Percentiles rank a stretch among this genome's conserved stretches.
These are phyloP conservation scores for Orthosia incerta DNA, from an alignment of 2,888 invertebrate species.

Conservation along the genomic window DNA sequence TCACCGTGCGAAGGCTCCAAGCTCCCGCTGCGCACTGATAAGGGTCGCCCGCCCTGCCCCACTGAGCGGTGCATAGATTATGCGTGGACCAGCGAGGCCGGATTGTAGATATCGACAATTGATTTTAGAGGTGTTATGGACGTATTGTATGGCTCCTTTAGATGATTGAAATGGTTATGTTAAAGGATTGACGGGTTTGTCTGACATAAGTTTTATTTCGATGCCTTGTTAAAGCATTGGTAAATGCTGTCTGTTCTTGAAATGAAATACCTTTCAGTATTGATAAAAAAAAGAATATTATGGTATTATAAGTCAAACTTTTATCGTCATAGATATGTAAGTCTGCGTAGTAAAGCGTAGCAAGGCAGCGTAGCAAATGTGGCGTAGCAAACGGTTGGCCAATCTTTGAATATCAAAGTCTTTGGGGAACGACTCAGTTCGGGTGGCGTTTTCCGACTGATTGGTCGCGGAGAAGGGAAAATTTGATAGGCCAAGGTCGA, in stretches of 20 bases:
- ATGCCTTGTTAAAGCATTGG: background rate
- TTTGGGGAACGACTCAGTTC: slow-evolving; percentile 16
- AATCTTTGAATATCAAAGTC: slow-evolving; percentile 50
- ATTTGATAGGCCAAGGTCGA: slow-evolving; percentile 50
- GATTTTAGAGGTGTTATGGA: slow-evolving; percentile 60
- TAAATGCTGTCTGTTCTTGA: background rate
- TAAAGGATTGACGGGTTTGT: background rate
- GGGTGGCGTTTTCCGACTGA: slow-evolving; percentile 40
- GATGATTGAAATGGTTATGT: slow-evolving; percentile 13
- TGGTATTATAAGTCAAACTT: background rate
- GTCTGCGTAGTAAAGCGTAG: slow-evolving; percentile 8
- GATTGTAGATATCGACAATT: slow-evolving; percentile 67
- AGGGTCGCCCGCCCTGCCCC: slow-evolving; percentile 63
- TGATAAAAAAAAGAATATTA: background rate
- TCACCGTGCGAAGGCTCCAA: slow-evolving; percentile 63
- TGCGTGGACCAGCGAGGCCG: slow-evolving; percentile 62
- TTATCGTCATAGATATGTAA: background rate
- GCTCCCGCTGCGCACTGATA: slow-evolving; percentile 69
- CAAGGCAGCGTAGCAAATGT: slow-evolving; percentile 15
- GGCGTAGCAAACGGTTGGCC: slow-evolving; percentile 25
- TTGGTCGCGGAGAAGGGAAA: slow-evolving; percentile 41
- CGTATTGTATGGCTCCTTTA: slow-evolving; percentile 35
- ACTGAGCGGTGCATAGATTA: slow-evolving; percentile 66
- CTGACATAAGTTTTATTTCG: background rate
- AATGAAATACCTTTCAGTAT: background rate